Conservation (phyloP, 2,888 invertebrate species). For the Drosophila stalkeri region DNA sequence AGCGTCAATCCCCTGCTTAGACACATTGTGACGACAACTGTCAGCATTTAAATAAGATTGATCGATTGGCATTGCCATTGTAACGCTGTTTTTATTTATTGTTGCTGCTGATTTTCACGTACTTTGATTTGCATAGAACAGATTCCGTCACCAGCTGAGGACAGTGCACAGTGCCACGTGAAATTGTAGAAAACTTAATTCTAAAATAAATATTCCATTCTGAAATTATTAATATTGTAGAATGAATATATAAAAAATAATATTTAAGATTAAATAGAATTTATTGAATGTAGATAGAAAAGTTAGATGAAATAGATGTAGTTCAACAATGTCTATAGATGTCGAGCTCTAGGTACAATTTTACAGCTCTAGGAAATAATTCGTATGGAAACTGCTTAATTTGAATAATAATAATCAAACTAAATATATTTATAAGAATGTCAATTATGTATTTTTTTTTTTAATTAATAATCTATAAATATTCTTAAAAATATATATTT, state of each 20-base stretch:
- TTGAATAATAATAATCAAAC: too few relatives aligned
- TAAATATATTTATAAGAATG: too few relatives aligned
- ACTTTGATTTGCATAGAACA: conserved; percentile 70
- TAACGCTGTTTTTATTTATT: conserved; percentile 10
- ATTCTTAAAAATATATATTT: too few relatives aligned
- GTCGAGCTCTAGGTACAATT: too few relatives aligned
- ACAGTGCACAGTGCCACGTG: conserved; percentile 38
- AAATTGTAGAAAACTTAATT: neutral
- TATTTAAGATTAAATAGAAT: neutral
- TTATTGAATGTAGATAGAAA: neutral
- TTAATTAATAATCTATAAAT: too few relatives aligned
- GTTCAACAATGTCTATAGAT: too few relatives aligned
- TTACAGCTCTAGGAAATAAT: too few relatives aligned
- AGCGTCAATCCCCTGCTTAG: conserved; percentile 43
- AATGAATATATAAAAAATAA: neutral
- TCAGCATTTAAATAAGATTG: conserved; percentile 82
- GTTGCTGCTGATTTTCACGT: conserved; percentile 46
- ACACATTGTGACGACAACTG: conserved; percentile 76
- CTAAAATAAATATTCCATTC: neutral
- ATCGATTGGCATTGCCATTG: conserved; percentile 69
- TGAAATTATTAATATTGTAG: too few relatives aligned
- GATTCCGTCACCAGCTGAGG: conserved; percentile 38
- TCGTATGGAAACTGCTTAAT: too few relatives aligned
- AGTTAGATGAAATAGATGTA: neutral
- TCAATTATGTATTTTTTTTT: too few relatives aligned